Evolutionary conservation across 2,888 invertebrate species (phyloP).

Genomic region (Lithosia quadra): DNA sequence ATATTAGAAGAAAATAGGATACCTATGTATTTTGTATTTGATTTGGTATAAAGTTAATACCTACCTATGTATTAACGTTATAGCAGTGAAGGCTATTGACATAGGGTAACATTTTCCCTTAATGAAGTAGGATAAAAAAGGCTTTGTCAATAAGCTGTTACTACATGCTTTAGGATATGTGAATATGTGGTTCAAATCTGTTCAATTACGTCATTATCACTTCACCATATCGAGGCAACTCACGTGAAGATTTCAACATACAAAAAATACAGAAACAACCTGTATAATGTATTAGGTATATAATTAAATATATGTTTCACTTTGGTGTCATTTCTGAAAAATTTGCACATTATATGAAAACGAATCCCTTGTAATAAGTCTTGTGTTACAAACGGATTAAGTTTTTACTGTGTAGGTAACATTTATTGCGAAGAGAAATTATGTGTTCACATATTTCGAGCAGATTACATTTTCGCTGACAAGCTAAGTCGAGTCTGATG

Average conservation of each 20-base stretch:
- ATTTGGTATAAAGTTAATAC: too few relatives aligned
- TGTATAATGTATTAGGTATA: background rate
- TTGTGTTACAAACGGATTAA: conserved; percentile 32
- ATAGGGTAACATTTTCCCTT: too few relatives aligned
- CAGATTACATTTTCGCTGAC: conserved; percentile 35
- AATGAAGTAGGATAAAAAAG: background rate
- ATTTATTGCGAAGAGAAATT: conserved; percentile 35
- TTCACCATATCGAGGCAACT: background rate
- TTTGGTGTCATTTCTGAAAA: background rate
- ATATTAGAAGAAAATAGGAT: too few relatives aligned
- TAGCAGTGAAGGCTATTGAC: background rate
- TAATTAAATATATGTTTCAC: background rate
- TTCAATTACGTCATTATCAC: background rate
- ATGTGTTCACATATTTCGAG: conserved; percentile 33
- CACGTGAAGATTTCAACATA: background rate
- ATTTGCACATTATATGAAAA: conserved; percentile 9
- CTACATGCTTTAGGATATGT: background rate
- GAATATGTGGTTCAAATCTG: background rate
- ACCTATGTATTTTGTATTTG: too few relatives aligned
- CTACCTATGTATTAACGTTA: too few relatives aligned
- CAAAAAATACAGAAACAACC: background rate
- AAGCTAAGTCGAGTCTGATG: conserved; percentile 38
- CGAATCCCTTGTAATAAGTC: conserved; percentile 16
- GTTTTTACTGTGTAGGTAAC: conserved; percentile 32
- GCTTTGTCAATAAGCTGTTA: background rate